Evolutionary conservation across 2,888 invertebrate species (phyloP), one percentile per base, ranked within the genome.

Genomic region (Heteromurus nitidus): DNA sequence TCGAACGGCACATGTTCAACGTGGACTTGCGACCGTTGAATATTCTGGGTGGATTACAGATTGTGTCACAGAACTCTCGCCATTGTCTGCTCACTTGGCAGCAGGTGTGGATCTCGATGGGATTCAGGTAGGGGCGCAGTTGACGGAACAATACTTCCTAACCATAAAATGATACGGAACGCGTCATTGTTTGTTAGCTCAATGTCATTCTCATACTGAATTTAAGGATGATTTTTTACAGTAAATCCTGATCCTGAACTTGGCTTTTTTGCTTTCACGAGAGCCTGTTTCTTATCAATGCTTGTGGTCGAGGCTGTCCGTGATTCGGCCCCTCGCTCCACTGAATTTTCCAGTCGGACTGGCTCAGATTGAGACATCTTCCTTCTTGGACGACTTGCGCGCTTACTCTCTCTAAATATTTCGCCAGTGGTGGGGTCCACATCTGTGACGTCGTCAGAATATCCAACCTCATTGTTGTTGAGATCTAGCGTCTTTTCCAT

Each of bases 41-140:
- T n/a, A 70, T 22, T 9, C 55, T 53, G 7, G 76, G 76, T 0
- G 72, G 65, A 36, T 70, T 68, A 60, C 72, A 70, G 13, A 62
- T 22, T 1, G 80, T 80, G 50, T 82, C 80, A 7, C 64, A 72
- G 9, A 73, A 44, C 55, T 74, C 69, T 24, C 69, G 80, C 84
- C 84, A 84, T 5, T 60, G 58, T 55, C 64, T 50, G 18, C 84
- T 82, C 18, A 84, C 84, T 26, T 80, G 77, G 42, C 76, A 73
- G 30, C 82, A 82, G 2, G 53, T 26, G 24, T 80, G 72, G 1
- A 82, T 24, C 22, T 84, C 82, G 7, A 77, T 69, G 11, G n/a
- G 31, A 11, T 75, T 74, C 24, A 84, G 55, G 30, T 58, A 80
- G 11, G 77, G 62, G 53, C 82, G 82, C 18, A 84, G 64, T 30